A percentile compares a stretch with the other conserved stretches of the same genome.
phyloP scores from a whole-genome alignment of 2,888 invertebrate species.

The Drosophila putrida region DNA sequence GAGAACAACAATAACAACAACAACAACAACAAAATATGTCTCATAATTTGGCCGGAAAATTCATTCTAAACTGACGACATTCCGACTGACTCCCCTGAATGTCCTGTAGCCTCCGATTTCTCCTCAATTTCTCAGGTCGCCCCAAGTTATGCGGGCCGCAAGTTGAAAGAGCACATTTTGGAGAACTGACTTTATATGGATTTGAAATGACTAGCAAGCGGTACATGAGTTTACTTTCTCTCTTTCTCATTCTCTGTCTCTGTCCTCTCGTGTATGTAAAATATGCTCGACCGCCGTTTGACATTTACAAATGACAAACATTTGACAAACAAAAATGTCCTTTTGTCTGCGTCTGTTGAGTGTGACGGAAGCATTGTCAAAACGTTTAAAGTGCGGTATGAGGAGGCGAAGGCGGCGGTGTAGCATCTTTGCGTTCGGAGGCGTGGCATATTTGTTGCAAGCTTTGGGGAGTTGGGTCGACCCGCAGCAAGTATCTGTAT shows the following conservation, averaged over 20 bases:
- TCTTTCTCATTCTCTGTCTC: slow-evolving; percentile 1
- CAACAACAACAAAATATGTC: slow-evolving; percentile 67
- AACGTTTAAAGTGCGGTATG: slow-evolving; percentile 62
- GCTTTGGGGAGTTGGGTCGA: not conserved
- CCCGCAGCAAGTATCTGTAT: slow-evolving; percentile 39
- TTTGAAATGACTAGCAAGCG: slow-evolving; percentile 18
- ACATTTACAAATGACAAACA: slow-evolving; percentile 82
- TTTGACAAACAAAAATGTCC: slow-evolving; percentile 76
- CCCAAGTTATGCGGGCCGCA: slow-evolving; percentile 60
- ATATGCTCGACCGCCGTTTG: slow-evolving; percentile 78
- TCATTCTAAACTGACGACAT: slow-evolving; percentile 51
- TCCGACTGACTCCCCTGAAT: slow-evolving; percentile 12
- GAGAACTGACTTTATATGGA: slow-evolving; percentile 45
- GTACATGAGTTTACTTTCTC: slow-evolving; percentile 20
- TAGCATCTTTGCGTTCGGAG: slow-evolving; percentile 14
- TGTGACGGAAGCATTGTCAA: slow-evolving; percentile 47
- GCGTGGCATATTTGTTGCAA: slow-evolving; percentile 34
- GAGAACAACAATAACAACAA: slow-evolving; percentile 14
- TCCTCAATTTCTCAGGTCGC: slow-evolving; percentile 11
- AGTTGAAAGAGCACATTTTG: slow-evolving; percentile 61
- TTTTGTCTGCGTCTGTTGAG: slow-evolving; percentile 40
- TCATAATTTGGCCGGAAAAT: slow-evolving; percentile 66
- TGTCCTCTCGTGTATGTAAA: slow-evolving; percentile 62
- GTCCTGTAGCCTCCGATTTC: too few relatives aligned
- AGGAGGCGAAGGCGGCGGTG: slow-evolving; percentile 9